Conservation (phyloP, 35 echinoderm and acorn worm genomes). For the Ptychodera flava region DNA sequence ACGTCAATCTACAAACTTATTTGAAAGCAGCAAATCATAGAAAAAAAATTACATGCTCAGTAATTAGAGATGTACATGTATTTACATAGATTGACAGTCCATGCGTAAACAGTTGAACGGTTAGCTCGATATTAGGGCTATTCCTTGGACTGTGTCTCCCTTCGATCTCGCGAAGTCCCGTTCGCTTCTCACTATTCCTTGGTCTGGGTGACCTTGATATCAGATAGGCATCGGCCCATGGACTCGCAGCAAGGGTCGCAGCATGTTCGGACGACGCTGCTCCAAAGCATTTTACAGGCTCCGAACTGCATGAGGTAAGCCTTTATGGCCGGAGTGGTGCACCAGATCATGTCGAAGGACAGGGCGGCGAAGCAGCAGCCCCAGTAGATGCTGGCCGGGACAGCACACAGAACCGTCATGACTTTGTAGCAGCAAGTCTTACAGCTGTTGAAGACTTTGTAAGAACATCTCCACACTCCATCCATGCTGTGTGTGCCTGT, state of each 20-base stretch:
- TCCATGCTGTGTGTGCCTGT: conserved; percentile 5
- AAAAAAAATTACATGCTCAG: no score
- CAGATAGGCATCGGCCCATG: not conserved
- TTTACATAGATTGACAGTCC: no score
- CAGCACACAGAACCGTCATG: not conserved
- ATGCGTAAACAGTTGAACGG: no score
- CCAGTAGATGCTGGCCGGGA: not conserved
- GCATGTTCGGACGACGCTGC: not conserved
- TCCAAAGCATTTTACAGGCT: not conserved
- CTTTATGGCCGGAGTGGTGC: not conserved
- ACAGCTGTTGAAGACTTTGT: conserved; percentile 6
- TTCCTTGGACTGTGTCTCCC: no score
- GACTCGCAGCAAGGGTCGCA: conserved; percentile 12
- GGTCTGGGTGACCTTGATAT: not conserved
- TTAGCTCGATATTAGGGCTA: no score
- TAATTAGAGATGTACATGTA: no score
- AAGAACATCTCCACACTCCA: conserved; percentile 6
- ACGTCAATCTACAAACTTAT: no score
- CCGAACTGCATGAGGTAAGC: conserved; percentile 11
- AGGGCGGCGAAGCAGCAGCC: conserved; percentile 6
- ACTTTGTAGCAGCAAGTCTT: not conserved
- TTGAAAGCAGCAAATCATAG: no score
- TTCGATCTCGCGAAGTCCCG: no score
- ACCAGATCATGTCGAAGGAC: conserved; percentile 3
- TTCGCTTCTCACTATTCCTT: not conserved